Conservation (phyloP, 1,140 invertebrate genomes). For the Leucophenga varia region DNA sequence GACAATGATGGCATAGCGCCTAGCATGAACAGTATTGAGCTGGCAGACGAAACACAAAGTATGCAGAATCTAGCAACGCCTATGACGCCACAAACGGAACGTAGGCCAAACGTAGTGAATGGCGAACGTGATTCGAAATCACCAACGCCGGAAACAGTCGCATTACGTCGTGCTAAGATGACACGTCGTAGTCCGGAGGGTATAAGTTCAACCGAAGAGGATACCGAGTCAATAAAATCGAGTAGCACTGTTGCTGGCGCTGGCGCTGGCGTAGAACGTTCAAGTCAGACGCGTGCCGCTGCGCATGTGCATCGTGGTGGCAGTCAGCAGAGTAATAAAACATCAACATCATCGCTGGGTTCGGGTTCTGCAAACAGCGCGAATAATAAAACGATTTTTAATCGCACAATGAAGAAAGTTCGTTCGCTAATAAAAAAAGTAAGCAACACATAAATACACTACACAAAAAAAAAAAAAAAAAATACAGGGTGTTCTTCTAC, state of each 20-base stretch:
- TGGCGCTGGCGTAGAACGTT: constrained; percentile 17
- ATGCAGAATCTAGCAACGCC: constrained; percentile 54
- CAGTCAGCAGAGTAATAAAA: constrained; percentile 43
- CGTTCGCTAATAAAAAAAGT: constrained; percentile 69
- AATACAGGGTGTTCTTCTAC: constrained; percentile 18
- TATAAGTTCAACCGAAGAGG: constrained; percentile 49
- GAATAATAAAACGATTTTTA: constrained; percentile 64
- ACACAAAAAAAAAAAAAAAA: constrained; percentile 12
- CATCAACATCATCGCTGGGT: constrained; percentile 41
- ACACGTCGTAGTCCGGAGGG: constrained; percentile 46
- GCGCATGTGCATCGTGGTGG: constrained; percentile 50
- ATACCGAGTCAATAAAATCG: constrained; percentile 19
- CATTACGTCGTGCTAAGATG: constrained; percentile 8
- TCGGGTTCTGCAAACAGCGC: constrained; percentile 34
- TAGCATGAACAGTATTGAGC: too few species aligned
- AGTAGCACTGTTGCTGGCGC: constrained; percentile 1
- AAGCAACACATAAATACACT: constrained; percentile 32
- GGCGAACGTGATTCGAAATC: constrained; percentile 40
- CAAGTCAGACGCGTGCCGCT: constrained; percentile 39
- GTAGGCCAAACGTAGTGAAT: constrained; percentile 7
- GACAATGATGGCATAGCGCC: too few species aligned
- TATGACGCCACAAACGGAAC: constrained; percentile 35
- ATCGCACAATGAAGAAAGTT: constrained; percentile 71
- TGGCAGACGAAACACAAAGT: constrained; percentile 51
- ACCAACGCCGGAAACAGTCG: constrained; percentile 28